Base-by-base conservation (phyloP, 2,888 invertebrate species). In the Cinara cedri region DNA sequence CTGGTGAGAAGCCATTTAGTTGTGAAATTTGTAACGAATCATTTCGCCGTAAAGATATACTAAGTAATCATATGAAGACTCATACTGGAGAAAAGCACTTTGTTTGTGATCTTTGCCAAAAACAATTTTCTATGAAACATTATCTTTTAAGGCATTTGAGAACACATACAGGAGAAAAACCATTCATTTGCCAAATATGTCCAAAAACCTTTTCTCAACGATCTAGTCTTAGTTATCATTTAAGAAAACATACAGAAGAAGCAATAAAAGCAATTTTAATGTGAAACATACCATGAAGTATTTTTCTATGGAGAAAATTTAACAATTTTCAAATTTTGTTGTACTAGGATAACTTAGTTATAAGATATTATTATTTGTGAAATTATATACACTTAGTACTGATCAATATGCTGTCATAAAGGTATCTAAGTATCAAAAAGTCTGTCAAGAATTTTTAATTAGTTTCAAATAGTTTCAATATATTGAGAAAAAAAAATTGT, bases 91-190 rank as follows among this genome's bases (percentile, higher is more conserved):
- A 76, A 60, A 81, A 81, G 46, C 66, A 54, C 3, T 76, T 81
- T 68, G 68, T 55, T 44, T 81, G 81, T 42, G 44, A 65, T 62
- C 65, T 66, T 66, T 81, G 81, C 14, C 51, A 68, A 66, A 74
- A 72, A 70, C 62, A 62, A 21, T 81, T 81, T 60, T 55, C 81
- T 42, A 65, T 74, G 68, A 76, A 81, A 42, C 72, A 74, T 66
- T 68, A 81, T 24, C 54, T 81, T 14, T 42, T 70, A 34, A 55
- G 72, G 9, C 81, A 81, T 57, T 76, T 62, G 54, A 62, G 65
- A 54, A 74, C 72, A 14, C 81, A 81, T 13, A 55, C 71, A 1
- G 81, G 76, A n/a, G 70, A 81, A 46, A 81, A 81, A 71, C 81
- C 81, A 14, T 80, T 57, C 44, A 72, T 63, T 42, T 81, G 81